These are phyloP conservation scores for Venusia cambrica DNA, from an alignment of 2,888 invertebrate species.

Conservation along the genomic window DNA sequence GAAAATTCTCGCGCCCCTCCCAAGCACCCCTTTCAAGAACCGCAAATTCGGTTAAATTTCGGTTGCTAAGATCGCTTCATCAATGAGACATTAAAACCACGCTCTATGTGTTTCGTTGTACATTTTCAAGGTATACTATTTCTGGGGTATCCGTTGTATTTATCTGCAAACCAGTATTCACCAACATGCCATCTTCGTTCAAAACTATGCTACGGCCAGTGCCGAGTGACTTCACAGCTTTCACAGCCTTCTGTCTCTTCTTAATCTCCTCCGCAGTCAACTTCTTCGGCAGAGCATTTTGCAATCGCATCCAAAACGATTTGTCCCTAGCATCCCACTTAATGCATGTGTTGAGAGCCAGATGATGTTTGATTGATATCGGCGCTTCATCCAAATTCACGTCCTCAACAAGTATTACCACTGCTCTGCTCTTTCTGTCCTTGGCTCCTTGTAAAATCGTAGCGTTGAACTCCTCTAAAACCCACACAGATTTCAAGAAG, in stretches of 20 bases:
- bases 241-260: neutral
- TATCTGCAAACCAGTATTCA: constrained; percentile 5
- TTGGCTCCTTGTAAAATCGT: constrained; percentile 58
- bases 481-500: constrained; percentile 73
- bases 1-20: no score
- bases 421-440: constrained; percentile 83
- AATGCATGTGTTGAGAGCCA: constrained; percentile 89
- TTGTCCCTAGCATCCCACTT: constrained; percentile 89
- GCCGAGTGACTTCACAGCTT: constrained; percentile 1
- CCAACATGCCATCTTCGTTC: constrained; percentile 9
- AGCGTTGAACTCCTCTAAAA: constrained; percentile 83
- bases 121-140: no score
- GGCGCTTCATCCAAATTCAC: constrained; percentile 62
- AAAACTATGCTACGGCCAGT: constrained; percentile 5
- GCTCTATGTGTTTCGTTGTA: no score
- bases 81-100: no score
- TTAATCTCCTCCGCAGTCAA: constrained; percentile 5
- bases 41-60: no score
- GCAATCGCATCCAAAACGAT: constrained; percentile 90
- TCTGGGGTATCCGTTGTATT: no score
- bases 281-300: constrained; percentile 82
- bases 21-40: no score
- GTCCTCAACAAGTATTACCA: constrained; percentile 84
- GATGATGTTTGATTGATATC: constrained; percentile 80
- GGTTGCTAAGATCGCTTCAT: no score